Conservation (phyloP, 2,888 invertebrate genomes). For the Actias luna region DNA sequence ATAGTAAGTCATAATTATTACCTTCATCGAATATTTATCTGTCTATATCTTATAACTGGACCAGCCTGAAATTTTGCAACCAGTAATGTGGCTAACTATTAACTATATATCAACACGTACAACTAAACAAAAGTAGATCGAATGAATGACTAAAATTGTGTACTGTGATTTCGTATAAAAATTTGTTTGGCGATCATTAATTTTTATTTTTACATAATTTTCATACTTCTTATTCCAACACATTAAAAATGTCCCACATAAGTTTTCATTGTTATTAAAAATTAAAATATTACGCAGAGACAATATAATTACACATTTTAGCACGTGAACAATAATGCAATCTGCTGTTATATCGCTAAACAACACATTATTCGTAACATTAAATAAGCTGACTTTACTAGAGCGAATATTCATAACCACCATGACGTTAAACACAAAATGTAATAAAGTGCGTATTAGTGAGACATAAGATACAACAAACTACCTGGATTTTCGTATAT, state of each 20-base stretch:
- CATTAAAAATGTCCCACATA: not conserved
- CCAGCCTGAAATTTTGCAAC: too few relatives aligned
- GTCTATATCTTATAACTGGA: too few relatives aligned
- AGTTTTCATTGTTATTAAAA: not conserved
- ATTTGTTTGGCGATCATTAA: too few relatives aligned
- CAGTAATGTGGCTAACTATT: too few relatives aligned
- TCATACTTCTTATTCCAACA: too few relatives aligned
- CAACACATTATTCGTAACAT: not conserved
- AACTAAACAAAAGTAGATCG: too few relatives aligned
- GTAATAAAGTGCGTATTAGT: constrained; percentile 7
- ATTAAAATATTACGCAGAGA: not conserved
- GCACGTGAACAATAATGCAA: not conserved
- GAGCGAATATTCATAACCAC: not conserved
- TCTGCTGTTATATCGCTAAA: not conserved
- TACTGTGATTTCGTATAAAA: too few relatives aligned
- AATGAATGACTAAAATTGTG: too few relatives aligned
- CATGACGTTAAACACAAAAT: constrained; percentile 15
- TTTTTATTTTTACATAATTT: too few relatives aligned
- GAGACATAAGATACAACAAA: not conserved
- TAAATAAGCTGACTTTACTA: not conserved
- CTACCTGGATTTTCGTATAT: not conserved
- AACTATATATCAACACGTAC: too few relatives aligned
- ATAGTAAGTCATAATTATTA: too few relatives aligned
- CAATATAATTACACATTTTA: constrained; percentile 6
- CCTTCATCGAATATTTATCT: too few relatives aligned